Evolutionary conservation across 2,797 vertebrate genomes (phyloP).

Genomic region (Varecia variegata): DNA sequence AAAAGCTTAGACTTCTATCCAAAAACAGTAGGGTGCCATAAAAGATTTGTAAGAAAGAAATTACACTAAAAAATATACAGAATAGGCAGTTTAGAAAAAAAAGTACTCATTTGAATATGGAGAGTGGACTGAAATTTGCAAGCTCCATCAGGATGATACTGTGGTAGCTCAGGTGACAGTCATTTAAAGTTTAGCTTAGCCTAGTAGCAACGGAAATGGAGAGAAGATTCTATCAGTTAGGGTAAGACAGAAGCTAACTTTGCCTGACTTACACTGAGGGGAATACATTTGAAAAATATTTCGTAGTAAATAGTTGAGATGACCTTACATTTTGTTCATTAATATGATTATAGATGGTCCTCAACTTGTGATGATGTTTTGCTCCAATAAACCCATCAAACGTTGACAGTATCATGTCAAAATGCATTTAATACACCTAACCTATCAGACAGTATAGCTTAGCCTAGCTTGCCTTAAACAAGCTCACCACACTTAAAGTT

Average conservation of each 20-base stretch:
- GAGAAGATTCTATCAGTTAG: background rate
- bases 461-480: background rate
- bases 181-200: background rate
- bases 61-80: too few species aligned
- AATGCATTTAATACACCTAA: background rate
- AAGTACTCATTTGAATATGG: background rate
- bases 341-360: background rate
- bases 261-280: background rate
- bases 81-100: background rate
- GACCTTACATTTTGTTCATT: background rate
- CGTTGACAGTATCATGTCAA: background rate
- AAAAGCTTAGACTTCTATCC: background rate
- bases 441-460: background rate
- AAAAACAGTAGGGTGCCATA: background rate
- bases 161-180: background rate
- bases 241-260: background rate
- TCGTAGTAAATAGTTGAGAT: too few species aligned
- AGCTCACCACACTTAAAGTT: background rate
- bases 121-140: background rate
- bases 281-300: too few species aligned
- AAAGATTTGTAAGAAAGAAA: background rate
- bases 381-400: background rate
- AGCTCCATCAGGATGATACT: background rate
- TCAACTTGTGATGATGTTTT: background rate
- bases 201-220: rapidly evolving